Base-by-base conservation (phyloP, 2,797 vertebrate genomes). In the Sebastes nivosus region DNA sequence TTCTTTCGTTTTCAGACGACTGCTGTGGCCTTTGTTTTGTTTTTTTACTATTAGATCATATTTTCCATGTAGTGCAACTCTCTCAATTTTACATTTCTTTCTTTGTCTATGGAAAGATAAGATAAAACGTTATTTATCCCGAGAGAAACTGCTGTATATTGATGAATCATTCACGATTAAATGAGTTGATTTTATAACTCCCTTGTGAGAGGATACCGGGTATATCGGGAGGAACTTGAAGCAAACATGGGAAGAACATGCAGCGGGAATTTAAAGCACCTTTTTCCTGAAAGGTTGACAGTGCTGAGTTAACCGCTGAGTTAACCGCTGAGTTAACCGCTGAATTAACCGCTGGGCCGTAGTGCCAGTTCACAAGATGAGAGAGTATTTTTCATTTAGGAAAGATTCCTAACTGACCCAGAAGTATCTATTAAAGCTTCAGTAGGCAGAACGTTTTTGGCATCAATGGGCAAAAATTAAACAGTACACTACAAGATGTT, bases 1-100 rank as follows among this genome's bases (percentile, higher is more conserved):
- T 36, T 30, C 22, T 67, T 71, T 86, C 22, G 4, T 72, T 84
- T 83, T 79, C 65, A 68, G n/a, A 46, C 2, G 1, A 29, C 38
- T 50, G 32, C 13, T 60, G 22, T 66, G 10, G 34, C 30, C 27
- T 73, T 61, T 38, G 13, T 14, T 38, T 38, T 2, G 0, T 14
- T 6, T 4, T 69, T 34, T 68, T 11, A 55, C n/a, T 25, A 6
- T 57, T 1, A 22, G 2, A 55, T 7, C 11, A 66, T 6, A 42
- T 79, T 69, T 69, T 20, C 60, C 14, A 25, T n/a, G 3, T 1
- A 4, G 11, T 18, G 10, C 9, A 55, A 68, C 30, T 67, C n/a
- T 50, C 2, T 42, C 14, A 42, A 42, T 50, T 71, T 54, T 20
- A 38, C 36, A 5, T 38, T 38, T 27, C 5, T 38, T 68, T 5